Percentiles rank a stretch among this genome's conserved stretches.
Conservation (phyloP, 1,140 invertebrate species). For the Drosophila albomicans region DNA sequence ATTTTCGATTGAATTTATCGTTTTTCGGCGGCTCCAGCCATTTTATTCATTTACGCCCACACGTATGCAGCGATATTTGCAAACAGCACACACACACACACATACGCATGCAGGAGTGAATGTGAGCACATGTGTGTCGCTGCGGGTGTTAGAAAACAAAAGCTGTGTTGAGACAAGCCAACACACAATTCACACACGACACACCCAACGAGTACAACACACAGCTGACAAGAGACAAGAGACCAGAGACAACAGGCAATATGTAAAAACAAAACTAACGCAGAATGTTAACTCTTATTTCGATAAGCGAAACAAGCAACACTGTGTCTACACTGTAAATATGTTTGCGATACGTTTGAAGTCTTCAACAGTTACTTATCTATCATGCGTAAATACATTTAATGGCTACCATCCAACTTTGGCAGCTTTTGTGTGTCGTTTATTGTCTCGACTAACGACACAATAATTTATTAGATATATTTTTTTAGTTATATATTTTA, state of each 20-base stretch:
- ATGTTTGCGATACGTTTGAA: background rate
- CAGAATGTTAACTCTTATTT: slow-evolving; percentile 56
- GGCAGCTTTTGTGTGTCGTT: no score
- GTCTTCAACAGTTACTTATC: slow-evolving; percentile 1
- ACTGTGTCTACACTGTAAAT: slow-evolving; percentile 37
- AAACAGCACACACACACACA: slow-evolving; percentile 52
- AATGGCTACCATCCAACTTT: no score
- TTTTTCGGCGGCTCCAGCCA: slow-evolving; percentile 80
- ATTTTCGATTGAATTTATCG: slow-evolving; percentile 85
- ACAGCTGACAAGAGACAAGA: slow-evolving; percentile 10
- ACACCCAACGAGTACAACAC: slow-evolving; percentile 5
- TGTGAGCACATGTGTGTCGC: slow-evolving; percentile 51
- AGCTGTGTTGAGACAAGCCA: slow-evolving; percentile 61
- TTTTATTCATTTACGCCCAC: slow-evolving; percentile 83
- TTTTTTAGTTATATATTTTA: no score
- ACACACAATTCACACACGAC: slow-evolving; percentile 43
- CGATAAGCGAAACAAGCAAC: slow-evolving; percentile 29
- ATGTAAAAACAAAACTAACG: slow-evolving; percentile 75
- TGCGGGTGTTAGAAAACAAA: slow-evolving; percentile 83
- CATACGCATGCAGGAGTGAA: slow-evolving; percentile 37
- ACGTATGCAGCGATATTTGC: slow-evolving; percentile 80
- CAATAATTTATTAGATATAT: no score
- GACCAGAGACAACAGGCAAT: slow-evolving; percentile 39
- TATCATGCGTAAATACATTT: background rate
- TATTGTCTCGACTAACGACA: no score